phyloP scores from a whole-genome alignment of 2,797 vertebrate species.

The Leptodactylus fallax region DNA sequence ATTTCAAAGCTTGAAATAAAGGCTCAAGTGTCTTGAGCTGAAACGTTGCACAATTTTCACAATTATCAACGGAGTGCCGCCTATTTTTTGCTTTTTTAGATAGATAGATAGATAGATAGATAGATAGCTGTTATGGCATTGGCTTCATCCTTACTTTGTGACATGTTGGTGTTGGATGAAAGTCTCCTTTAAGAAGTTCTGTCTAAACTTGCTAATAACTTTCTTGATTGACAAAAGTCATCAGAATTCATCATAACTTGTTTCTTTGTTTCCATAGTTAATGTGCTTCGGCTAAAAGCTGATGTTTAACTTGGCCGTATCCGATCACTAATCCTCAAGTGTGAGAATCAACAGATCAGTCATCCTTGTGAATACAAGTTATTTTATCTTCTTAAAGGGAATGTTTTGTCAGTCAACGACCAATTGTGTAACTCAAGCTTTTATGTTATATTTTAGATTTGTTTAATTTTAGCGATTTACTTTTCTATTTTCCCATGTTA shows the following conservation, averaged over 20 bases:
- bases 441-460: no score
- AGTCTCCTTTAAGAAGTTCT: neutral
- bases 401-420: neutral
- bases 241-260: neutral
- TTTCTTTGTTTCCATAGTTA: neutral
- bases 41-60: no score
- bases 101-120: no score
- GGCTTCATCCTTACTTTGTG: conserved; percentile 13
- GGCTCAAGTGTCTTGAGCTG: no score
- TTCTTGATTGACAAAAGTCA: conserved; percentile 42
- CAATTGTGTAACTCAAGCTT: no score
- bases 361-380: neutral
- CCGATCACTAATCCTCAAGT: conserved; percentile 12
- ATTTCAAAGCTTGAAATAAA: no score
- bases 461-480: no score
- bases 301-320: conserved; percentile 26
- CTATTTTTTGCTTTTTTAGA: no score
- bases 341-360: conserved; percentile 1
- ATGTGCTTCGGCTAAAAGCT: neutral
- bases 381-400: conserved; percentile 23
- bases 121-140: no score
- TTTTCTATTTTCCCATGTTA: no score
- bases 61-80: no score
- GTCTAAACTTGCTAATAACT: conserved; percentile 32
- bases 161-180: conserved; percentile 39